phyloP scores from a whole-genome alignment of 2,888 invertebrate genomes.

The Punctoribates punctum region DNA sequence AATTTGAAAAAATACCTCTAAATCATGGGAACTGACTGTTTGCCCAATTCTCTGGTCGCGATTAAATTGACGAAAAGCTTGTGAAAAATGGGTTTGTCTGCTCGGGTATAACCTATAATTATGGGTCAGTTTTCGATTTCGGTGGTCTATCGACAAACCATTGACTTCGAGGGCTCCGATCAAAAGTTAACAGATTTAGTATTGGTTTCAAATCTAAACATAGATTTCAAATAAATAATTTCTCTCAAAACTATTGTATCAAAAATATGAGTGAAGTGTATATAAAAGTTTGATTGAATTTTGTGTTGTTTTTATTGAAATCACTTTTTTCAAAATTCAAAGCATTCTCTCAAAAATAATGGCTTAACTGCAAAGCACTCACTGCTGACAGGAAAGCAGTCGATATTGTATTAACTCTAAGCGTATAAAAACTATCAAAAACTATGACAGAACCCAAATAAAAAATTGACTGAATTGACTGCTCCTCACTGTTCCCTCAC shows the following conservation, averaged over 20 bases:
- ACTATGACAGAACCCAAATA: conserved; percentile 3
- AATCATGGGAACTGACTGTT: conserved; percentile 9
- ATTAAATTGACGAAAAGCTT: conserved; percentile 8
- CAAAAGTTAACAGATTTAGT: too few species aligned
- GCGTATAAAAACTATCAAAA: conserved; percentile 6
- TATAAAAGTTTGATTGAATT: conserved; percentile 10
- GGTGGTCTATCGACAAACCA: background rate
- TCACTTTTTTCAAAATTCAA: conserved; percentile 14
- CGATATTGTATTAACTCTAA: conserved; percentile 13
- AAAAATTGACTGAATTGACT: conserved; percentile 8
- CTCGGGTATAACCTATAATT: background rate
- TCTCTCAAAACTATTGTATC: too few species aligned
- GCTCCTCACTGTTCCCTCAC: too few species aligned
- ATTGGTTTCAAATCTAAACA: too few species aligned
- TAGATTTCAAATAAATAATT: too few species aligned
- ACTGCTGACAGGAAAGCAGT: conserved; percentile 18
- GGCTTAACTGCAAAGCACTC: conserved; percentile 22
- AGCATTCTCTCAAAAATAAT: conserved; percentile 13
- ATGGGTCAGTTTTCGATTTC: conserved; percentile 21
- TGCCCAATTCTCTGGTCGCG: background rate
- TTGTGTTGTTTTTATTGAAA: conserved; percentile 5
- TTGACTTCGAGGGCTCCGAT: too few species aligned
- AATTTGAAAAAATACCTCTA: background rate
- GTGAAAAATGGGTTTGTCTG: conserved; percentile 1
- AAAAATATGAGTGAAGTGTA: background rate